A percentile compares a stretch with the other conserved stretches of the same genome.
These are phyloP conservation scores for Ceryle rudis DNA, from an alignment of 2,797 vertebrate species.

Conservation along the genomic window DNA sequence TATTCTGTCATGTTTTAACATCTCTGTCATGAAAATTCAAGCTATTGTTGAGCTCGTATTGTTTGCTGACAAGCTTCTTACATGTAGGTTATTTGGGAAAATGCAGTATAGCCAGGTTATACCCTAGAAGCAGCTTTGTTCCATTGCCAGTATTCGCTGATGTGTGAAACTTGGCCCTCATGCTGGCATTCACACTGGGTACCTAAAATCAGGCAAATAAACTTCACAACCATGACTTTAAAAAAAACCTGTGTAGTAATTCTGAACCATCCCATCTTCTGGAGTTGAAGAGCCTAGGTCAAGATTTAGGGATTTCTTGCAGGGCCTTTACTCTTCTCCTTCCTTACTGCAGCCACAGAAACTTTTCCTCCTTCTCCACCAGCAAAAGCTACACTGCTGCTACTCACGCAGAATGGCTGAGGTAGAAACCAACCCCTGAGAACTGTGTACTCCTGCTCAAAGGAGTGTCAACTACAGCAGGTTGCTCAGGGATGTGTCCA, in stretches of 20 bases:
- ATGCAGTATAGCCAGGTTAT: background rate
- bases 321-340: background rate
- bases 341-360: background rate
- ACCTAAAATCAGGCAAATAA: background rate
- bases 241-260: background rate
- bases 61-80: constrained; percentile 33
- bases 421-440: background rate
- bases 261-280: background rate
- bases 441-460: background rate
- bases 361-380: background rate
- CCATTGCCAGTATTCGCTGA: background rate
- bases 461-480: background rate
- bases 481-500: background rate
- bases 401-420: rapidly evolving
- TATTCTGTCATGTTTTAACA: background rate
- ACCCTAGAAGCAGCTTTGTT: constrained; percentile 6
- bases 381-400: background rate
- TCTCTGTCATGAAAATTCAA: background rate
- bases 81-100: background rate
- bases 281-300: background rate
- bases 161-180: background rate
- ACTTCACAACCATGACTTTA: background rate
- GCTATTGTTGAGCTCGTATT: background rate
- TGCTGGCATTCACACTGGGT: background rate
- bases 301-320: background rate